phyloP scores from a whole-genome alignment of 2,888 invertebrate genomes.

The Halictus quadricinctus region DNA sequence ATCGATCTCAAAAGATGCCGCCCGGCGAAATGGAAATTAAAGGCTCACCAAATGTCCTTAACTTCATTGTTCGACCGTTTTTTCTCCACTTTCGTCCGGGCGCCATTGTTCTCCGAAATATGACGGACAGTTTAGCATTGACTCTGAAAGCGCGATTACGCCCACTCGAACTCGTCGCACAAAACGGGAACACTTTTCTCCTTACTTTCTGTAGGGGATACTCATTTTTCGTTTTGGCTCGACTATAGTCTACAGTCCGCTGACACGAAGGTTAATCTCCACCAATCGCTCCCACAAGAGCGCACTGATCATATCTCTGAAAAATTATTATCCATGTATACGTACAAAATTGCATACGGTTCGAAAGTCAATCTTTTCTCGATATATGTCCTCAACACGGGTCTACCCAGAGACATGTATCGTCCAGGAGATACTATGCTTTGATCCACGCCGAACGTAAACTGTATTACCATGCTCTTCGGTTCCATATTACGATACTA shows the following conservation, averaged over 20 bases:
- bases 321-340: background rate
- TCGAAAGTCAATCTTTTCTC: no score
- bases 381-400: no score
- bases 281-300: background rate
- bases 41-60: slow-evolving; percentile 29
- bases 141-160: slow-evolving; percentile 18
- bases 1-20: slow-evolving; percentile 67
- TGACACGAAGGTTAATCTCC: background rate
- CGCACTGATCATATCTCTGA: background rate
- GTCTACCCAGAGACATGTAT: no score
- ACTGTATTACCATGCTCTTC: no score
- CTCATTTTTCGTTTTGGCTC: background rate
- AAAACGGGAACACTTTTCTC: slow-evolving; percentile 14
- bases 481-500: no score
- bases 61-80: slow-evolving; percentile 57
- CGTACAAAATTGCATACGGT: no score
- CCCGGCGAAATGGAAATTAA: slow-evolving; percentile 52
- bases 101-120: slow-evolving; percentile 44
- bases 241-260: background rate
- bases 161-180: background rate
- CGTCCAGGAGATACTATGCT: no score
- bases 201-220: background rate
- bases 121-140: slow-evolving; percentile 17
- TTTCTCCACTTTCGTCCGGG: slow-evolving; percentile 59
- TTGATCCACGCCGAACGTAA: no score